Evolutionary conservation across 2,888 invertebrate species (phyloP).

Genomic region (Troides helena): DNA sequence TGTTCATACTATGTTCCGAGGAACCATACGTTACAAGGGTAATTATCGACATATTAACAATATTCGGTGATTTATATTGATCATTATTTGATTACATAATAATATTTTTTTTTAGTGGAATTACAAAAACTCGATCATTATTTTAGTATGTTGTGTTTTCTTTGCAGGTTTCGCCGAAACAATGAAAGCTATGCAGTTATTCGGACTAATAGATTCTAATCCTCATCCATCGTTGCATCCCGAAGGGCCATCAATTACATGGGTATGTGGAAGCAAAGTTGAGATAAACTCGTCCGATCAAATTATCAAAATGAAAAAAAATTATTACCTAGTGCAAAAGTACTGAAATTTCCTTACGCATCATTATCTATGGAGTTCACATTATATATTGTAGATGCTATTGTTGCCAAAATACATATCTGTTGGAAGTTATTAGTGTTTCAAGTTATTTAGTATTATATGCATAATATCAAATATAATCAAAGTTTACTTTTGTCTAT

Average conservation of each 20-base stretch:
- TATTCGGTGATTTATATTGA: not conserved
- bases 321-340: too few relatives aligned
- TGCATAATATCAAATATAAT: not conserved
- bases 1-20: conserved; percentile 93
- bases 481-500: conserved; percentile 15
- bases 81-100: not conserved
- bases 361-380: not conserved
- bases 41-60: conserved; percentile 10
- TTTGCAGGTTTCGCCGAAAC: conserved; percentile 90
- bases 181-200: conserved; percentile 90
- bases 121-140: too few relatives aligned
- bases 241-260: conserved; percentile 96
- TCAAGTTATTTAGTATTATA: too few relatives aligned
- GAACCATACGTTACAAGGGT: conserved; percentile 94
- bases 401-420: not conserved
- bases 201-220: conserved; percentile 93
- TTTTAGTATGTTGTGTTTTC: not conserved
- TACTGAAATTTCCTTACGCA: not conserved
- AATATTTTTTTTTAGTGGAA: not conserved
- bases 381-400: not conserved
- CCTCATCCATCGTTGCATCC: conserved; percentile 95
- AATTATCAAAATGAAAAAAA: too few relatives aligned
- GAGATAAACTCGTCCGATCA: not conserved
- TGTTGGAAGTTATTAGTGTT: not conserved
- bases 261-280: conserved; percentile 81